These are phyloP conservation scores for Hoplias malabaricus DNA, from an alignment of 2,113 vertebrate genomes.

Conservation along the genomic window DNA sequence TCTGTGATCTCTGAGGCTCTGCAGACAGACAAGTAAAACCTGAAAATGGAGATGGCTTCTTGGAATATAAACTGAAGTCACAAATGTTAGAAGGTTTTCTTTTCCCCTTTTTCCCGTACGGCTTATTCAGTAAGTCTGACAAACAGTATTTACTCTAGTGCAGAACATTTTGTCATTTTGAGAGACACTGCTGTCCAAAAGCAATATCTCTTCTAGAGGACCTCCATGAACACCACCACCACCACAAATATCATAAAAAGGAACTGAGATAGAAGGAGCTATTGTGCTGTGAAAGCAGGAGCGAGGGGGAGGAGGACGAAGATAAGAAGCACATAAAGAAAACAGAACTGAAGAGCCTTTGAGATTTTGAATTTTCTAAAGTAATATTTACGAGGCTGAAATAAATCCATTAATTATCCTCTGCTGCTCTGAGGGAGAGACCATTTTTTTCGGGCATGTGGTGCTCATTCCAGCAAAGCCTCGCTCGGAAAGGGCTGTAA, in stretches of 20 bases:
- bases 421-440: slow-evolving; percentile 42
- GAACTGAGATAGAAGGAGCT: slow-evolving; percentile 39
- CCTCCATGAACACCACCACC: slow-evolving; percentile 51
- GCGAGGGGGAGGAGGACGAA: neutral
- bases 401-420: slow-evolving; percentile 51
- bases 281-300: slow-evolving; percentile 50
- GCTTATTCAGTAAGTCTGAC: slow-evolving; percentile 53
- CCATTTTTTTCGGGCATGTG: slow-evolving; percentile 44
- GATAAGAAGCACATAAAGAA: slow-evolving; percentile 49
- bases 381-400: slow-evolving; percentile 51
- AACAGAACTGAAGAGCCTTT: slow-evolving; percentile 23
- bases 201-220: slow-evolving; percentile 38
- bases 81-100: slow-evolving; percentile 14
- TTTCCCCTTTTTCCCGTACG: slow-evolving; percentile 15
- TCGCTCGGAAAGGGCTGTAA: slow-evolving; percentile 48
- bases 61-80: slow-evolving; percentile 27
- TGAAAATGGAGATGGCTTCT: slow-evolving; percentile 42
- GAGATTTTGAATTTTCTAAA: slow-evolving; percentile 42
- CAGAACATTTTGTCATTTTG: slow-evolving; percentile 49
- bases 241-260: slow-evolving; percentile 56
- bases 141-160: slow-evolving; percentile 49
- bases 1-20: slow-evolving; percentile 27
- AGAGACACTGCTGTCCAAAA: slow-evolving; percentile 52
- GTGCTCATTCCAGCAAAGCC: slow-evolving; percentile 36
- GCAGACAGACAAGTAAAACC: slow-evolving; percentile 26